Conservation (phyloP, 2,888 invertebrate species). For the Nebria brevicollis region DNA sequence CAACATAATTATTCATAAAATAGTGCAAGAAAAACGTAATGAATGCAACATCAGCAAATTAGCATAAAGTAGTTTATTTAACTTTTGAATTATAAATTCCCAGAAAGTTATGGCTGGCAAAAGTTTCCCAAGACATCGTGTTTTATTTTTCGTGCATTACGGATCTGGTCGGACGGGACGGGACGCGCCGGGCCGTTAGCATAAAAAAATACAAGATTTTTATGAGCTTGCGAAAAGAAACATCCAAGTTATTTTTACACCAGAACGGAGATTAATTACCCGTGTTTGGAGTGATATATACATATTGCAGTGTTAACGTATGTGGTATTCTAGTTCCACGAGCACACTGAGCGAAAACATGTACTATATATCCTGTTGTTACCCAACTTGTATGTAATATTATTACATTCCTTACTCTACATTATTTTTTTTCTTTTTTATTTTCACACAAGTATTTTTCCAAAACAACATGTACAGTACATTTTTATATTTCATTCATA, state of each 20-base stretch:
- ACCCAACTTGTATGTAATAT: conserved; percentile 17
- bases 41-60: neutral
- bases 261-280: conserved; percentile 34
- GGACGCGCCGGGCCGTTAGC: neutral
- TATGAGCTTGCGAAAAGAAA: conserved; percentile 39
- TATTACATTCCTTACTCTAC: conserved; percentile 21
- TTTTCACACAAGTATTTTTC: neutral
- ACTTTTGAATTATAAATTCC: neutral
- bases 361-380: neutral
- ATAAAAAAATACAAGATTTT: conserved; percentile 28
- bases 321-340: conserved; percentile 11
- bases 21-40: neutral
- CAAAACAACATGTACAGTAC: no score
- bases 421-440: neutral
- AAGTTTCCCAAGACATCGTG: neutral
- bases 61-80: neutral
- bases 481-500: no score
- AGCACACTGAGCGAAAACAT: neutral
- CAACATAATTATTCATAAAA: neutral
- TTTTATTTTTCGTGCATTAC: neutral
- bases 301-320: conserved; percentile 36
- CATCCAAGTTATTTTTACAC: conserved; percentile 36
- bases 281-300: conserved; percentile 41
- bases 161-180: neutral
- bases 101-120: neutral